Evolutionary conservation across 2,888 invertebrate species (phyloP).

Genomic region (Nephrotoma guestfalica): DNA sequence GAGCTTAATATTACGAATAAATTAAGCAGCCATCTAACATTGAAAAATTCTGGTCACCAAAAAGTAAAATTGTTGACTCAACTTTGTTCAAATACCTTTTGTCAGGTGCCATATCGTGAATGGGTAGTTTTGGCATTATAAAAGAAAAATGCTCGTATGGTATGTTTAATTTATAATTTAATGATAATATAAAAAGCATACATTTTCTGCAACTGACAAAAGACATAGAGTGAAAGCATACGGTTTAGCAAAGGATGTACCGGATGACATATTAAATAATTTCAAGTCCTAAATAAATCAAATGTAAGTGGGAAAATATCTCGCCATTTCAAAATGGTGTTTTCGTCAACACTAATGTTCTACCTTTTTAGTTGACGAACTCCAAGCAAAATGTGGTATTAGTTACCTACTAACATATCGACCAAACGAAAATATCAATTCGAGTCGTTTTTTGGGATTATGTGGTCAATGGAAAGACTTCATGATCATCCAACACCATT

Average conservation of each 20-base stretch:
- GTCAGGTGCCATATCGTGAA: not conserved
- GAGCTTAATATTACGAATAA: no score
- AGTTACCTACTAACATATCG: no score
- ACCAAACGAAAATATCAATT: conserved; percentile 9
- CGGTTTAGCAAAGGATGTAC: no score
- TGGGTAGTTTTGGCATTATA: not conserved
- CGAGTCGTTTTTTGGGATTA: conserved; percentile 11
- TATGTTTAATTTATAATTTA: not conserved
- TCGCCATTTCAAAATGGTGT: no score
- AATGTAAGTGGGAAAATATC: no score
- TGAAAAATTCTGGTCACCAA: not conserved
- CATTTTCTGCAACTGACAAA: not conserved
- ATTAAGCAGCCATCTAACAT: no score
- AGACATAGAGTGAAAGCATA: not conserved
- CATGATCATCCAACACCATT: not conserved
- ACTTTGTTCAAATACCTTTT: not conserved
- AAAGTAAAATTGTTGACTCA: not conserved
- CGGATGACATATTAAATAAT: no score
- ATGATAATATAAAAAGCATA: not conserved
- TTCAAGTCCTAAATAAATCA: no score
- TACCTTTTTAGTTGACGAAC: no score
- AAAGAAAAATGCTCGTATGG: not conserved
- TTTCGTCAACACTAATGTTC: no score
- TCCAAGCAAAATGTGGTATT: no score
- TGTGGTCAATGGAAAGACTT: not conserved